Percentiles rank a stretch among this genome's conserved stretches.
phyloP scores from a whole-genome alignment of 2,888 invertebrate genomes.

The Synanthedon vespiformis region DNA sequence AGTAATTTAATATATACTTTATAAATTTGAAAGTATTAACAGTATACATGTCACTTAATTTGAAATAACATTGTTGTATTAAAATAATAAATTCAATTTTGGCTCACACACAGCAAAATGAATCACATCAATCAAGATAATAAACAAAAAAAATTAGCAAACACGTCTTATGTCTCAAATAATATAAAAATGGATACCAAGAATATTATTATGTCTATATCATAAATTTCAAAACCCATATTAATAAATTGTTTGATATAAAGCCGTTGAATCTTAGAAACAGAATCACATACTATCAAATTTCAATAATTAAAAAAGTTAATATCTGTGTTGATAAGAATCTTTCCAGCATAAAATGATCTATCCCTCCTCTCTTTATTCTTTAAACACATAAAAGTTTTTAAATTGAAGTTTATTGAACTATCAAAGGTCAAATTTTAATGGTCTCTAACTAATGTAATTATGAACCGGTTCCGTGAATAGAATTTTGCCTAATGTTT shows the following conservation, averaged over 20 bases:
- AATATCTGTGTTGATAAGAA: constrained; percentile 25
- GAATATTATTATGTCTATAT: background rate
- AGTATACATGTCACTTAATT: too few species aligned
- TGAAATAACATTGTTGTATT: too few species aligned
- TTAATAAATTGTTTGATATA: constrained; percentile 5
- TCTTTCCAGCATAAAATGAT: constrained; percentile 12
- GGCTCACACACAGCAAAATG: too few species aligned
- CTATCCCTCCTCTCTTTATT: constrained; percentile 3
- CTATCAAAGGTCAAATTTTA: constrained; percentile 16
- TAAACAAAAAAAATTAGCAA: background rate
- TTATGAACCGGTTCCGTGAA: constrained; percentile 25
- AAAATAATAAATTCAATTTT: too few species aligned
- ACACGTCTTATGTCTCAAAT: background rate
- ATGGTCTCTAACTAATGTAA: constrained; percentile 15
- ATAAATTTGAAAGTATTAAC: too few species aligned
- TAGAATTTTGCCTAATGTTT: constrained; percentile 23
- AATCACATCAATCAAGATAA: too few species aligned
- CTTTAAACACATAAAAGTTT: background rate
- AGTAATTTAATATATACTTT: too few species aligned
- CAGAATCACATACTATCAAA: constrained; percentile 18
- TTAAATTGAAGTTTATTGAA: constrained; percentile 15
- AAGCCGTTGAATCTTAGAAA: constrained; percentile 12
- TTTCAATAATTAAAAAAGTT: constrained; percentile 36
- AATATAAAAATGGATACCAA: background rate
- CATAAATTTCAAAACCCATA: constrained; percentile 1